phyloP scores from a whole-genome alignment of 1,140 invertebrate genomes.

The Dysdera silvatica region DNA sequence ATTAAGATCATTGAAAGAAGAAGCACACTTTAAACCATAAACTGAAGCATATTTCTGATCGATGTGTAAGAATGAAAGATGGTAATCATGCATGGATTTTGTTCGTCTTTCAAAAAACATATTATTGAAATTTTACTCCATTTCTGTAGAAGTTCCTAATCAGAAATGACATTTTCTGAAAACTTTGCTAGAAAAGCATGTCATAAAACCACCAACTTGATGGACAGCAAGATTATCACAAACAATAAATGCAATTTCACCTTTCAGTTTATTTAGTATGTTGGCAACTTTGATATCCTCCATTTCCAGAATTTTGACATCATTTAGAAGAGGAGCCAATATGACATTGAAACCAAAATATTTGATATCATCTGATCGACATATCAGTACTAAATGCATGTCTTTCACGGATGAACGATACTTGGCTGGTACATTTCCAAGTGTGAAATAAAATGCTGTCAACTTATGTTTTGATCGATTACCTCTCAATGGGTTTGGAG shows the following conservation, averaged over 20 bases:
- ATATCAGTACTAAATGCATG: conserved; percentile 1
- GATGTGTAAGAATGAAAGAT: no score
- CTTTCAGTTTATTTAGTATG: neutral
- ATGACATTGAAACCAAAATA: neutral
- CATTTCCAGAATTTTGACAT: neutral
- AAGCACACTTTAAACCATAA: neutral
- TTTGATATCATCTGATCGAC: neutral
- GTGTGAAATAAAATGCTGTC: neutral
- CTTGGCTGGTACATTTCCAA: neutral
- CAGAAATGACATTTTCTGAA: neutral
- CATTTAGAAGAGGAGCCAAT: neutral
- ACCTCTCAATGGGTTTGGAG: neutral
- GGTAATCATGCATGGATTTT: neutral
- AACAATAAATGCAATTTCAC: neutral
- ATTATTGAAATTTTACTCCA: neutral
- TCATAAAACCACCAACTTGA: neutral
- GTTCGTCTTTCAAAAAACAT: neutral
- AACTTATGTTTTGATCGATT: neutral
- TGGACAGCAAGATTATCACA: neutral
- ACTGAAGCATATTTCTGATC: neutral
- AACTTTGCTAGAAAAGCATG: neutral
- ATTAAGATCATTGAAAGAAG: neutral
- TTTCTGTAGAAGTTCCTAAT: neutral
- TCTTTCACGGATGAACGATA: neutral
- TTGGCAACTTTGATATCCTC: neutral